Evolutionary conservation across 2,888 invertebrate genomes (phyloP).

Genomic region (Onchidella celtica): DNA sequence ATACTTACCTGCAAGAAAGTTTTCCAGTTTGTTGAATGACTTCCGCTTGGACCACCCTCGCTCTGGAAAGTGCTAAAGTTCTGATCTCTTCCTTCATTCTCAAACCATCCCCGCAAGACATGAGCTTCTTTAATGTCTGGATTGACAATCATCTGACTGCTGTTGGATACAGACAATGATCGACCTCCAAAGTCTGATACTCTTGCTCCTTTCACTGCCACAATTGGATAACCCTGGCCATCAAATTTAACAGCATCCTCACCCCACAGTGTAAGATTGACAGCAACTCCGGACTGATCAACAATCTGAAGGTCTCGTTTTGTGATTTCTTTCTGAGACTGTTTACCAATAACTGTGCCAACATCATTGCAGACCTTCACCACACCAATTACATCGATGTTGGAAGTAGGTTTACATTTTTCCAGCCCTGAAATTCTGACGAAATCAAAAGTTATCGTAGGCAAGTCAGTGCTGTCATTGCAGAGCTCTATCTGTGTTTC

Average conservation of each 20-base stretch:
- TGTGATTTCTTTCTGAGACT: conserved; percentile 90
- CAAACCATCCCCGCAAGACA: conserved; percentile 94
- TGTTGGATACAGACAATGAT: conserved; percentile 77
- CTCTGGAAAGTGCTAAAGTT: conserved; percentile 73
- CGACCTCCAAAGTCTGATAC: conserved; percentile 90
- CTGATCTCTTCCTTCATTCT: conserved; percentile 82
- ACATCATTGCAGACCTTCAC: conserved; percentile 88
- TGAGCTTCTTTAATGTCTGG: conserved; percentile 95
- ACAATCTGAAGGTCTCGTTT: conserved; percentile 94
- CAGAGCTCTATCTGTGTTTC: conserved; percentile 84
- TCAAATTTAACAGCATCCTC: conserved; percentile 91
- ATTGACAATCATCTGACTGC: conserved; percentile 86
- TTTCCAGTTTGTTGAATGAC: conserved; percentile 83
- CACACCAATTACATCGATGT: conserved; percentile 93
- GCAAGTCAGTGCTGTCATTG: conserved; percentile 84
- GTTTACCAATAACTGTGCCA: conserved; percentile 86
- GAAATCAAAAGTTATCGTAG: conserved; percentile 89
- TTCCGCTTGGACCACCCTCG: conserved; percentile 60
- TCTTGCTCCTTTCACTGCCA: conserved; percentile 91
- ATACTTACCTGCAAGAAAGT: conserved; percentile 82
- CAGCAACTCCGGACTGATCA: conserved; percentile 89
- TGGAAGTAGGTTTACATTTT: conserved; percentile 84
- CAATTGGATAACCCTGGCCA: conserved; percentile 87
- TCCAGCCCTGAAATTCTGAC: conserved; percentile 88
- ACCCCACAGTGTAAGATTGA: conserved; percentile 95